These are phyloP conservation scores for Sminthurinus aureus DNA, from an alignment of 2,888 invertebrate species.

Conservation along the genomic window DNA sequence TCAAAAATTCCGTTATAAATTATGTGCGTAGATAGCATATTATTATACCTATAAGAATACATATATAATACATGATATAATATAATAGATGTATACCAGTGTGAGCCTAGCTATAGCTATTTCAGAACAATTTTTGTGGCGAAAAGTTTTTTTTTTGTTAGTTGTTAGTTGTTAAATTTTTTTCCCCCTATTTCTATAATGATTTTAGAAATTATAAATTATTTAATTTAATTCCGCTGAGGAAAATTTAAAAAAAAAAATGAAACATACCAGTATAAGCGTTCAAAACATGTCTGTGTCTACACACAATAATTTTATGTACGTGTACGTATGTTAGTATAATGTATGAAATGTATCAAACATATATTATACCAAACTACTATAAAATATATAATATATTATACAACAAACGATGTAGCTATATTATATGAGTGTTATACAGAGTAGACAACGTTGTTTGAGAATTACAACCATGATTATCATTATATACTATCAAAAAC, in stretches of 20 bases:
- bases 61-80: constrained; percentile 13
- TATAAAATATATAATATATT: too few species aligned
- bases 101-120: constrained; percentile 10
- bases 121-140: neutral
- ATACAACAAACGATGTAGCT: too few species aligned
- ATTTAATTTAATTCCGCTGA: constrained; percentile 7
- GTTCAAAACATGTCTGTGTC: constrained; percentile 30
- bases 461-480: too few species aligned
- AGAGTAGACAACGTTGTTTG: too few species aligned
- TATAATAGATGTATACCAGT: neutral
- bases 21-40: constrained; percentile 30
- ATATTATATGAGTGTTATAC: too few species aligned
- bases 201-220: constrained; percentile 21
- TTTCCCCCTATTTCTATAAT: constrained; percentile 23
- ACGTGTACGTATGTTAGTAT: neutral
- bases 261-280: constrained; percentile 27
- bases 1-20: constrained; percentile 24
- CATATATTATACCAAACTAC: too few species aligned
- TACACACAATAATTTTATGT: constrained; percentile 29
- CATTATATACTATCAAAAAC: too few species aligned
- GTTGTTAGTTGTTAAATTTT: constrained; percentile 17
- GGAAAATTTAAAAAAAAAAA: too few species aligned
- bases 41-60: neutral
- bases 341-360: too few species aligned
- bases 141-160: constrained; percentile 15